Evolutionary conservation across 2,888 invertebrate species (phyloP), one percentile per base, ranked within the genome.

Genomic region (Rhagonycha fulva): DNA sequence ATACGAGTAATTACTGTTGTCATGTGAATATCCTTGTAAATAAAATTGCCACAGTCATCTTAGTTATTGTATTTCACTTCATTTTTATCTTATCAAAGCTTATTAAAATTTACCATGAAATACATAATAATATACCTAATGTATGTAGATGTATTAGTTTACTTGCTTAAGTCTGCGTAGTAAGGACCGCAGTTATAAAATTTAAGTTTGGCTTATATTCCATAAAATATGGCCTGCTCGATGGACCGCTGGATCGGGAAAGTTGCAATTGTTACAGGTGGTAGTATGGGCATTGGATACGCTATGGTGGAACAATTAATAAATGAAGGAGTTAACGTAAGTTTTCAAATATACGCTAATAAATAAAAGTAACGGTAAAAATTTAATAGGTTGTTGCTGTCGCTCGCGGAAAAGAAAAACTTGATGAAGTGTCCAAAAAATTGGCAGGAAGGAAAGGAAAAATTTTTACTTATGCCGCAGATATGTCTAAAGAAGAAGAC

Each of bases 401-500:
- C 7, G 68, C 68, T 14, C 68, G 68, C 0, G 23, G 68, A 9
- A 24, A 68, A 10, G 68, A 72, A 68, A 72, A 68, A 61, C 14
- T 72, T n/a, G 61, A 61, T 3, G 60, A 68, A 61, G 32, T 68
- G n/a, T n/a, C 61, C 9, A 61, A 47, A 14, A 24, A 72, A 24
- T 9, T 72, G 24, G 4, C 12, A 60, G 32, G 23, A 10, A 5
- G 47, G n/a, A 30, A n/a, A 10, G 76, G 77, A 1, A 72, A 77
- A 75, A 30, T 80, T 11, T 60, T 76, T 26, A 73, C 75, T 10
- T 14, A 75, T 14, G 14, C 73, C 47, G 77, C 71, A 2, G 81
- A 81, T 60, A 63, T 81, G 9, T 76, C 77, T 0, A 71, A 75
- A 11, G 79, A 78, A 72, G 76, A 78, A 3, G 78, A 80, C 2